Percentiles rank a stretch among this genome's conserved stretches.
These are phyloP conservation scores for Myripristis murdjan DNA, from an alignment of 2,797 vertebrate species.

Conservation along the genomic window DNA sequence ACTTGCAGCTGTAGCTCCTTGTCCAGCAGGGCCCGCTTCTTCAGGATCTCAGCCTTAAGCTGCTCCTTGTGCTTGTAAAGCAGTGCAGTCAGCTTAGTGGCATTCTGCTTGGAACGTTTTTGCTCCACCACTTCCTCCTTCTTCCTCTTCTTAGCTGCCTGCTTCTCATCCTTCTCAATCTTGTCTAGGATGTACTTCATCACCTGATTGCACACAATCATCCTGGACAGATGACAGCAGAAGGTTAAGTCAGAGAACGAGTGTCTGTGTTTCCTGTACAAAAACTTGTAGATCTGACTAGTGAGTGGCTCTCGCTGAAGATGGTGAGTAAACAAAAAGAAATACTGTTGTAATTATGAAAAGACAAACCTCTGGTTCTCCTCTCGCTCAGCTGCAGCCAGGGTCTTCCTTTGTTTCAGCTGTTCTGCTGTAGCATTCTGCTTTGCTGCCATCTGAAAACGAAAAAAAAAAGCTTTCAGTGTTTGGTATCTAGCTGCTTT, in stretches of 20 bases:
- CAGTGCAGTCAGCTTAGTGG: constrained; percentile 94
- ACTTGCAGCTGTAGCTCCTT: constrained; percentile 98
- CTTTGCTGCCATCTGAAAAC: constrained; percentile 90
- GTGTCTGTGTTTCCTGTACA: too few species aligned
- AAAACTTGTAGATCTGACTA: too few species aligned
- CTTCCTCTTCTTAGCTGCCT: constrained; percentile 97
- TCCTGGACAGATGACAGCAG: constrained; percentile 79
- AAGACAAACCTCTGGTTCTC: constrained; percentile 94
- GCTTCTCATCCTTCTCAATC: constrained; percentile 98
- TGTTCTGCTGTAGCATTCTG: constrained; percentile 95
- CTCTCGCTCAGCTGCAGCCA: constrained; percentile 94
- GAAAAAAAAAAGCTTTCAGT: not conserved
- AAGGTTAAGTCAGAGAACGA: not conserved
- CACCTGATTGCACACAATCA: constrained; percentile 99
- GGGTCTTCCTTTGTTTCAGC: constrained; percentile 94
- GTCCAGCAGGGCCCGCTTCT: constrained; percentile 96
- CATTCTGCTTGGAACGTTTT: constrained; percentile 96
- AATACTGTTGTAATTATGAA: not conserved
- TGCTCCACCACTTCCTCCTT: constrained; percentile 97
- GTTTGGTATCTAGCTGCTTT: not conserved
- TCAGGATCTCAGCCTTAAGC: constrained; percentile 96
- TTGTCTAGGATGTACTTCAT: constrained; percentile 99
- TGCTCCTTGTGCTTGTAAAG: constrained; percentile 99
- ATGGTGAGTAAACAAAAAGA: not conserved
- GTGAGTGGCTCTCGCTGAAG: not conserved